Conservation (phyloP, 2,797 vertebrate species). For the Anguilla megastoma region DNA sequence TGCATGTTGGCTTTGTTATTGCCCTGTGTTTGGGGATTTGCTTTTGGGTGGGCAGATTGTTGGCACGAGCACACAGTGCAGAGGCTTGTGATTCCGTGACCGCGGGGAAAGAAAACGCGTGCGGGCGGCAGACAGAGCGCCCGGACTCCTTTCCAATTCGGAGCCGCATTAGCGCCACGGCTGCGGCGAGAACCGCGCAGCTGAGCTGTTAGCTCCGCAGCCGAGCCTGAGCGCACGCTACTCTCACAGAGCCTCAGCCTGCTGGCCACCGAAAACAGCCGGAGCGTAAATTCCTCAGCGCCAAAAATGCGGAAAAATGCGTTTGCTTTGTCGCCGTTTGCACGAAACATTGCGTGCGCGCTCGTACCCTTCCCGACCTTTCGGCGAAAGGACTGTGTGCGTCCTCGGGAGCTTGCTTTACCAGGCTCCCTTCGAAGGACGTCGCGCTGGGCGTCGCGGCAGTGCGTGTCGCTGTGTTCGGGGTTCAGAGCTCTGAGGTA, state of each 20-base stretch:
- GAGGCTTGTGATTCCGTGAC: constrained; percentile 1
- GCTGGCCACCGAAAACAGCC: not conserved
- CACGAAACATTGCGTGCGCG: not conserved
- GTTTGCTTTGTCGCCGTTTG: no score
- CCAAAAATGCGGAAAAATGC: not conserved
- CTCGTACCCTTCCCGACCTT: not conserved
- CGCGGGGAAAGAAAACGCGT: not conserved
- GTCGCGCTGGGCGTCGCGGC: not conserved
- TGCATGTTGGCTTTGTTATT: not conserved
- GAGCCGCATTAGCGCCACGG: not conserved
- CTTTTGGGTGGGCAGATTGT: constrained; percentile 37
- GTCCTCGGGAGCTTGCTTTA: not conserved
- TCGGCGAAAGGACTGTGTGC: not conserved
- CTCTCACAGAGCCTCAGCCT: not conserved
- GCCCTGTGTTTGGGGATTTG: constrained; percentile 13
- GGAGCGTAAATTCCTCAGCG: not conserved
- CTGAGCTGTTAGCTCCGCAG: not conserved
- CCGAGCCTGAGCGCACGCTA: not conserved
- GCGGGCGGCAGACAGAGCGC: not conserved
- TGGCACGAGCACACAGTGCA: not conserved
- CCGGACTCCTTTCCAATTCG: not conserved
- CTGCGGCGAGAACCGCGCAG: not conserved
- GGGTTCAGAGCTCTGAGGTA: not conserved
- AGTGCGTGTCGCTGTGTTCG: not conserved
- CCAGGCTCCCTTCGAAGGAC: not conserved